These are phyloP conservation scores for Neoaliturus tenellus DNA, from an alignment of 2,888 invertebrate genomes.

Conservation along the genomic window DNA sequence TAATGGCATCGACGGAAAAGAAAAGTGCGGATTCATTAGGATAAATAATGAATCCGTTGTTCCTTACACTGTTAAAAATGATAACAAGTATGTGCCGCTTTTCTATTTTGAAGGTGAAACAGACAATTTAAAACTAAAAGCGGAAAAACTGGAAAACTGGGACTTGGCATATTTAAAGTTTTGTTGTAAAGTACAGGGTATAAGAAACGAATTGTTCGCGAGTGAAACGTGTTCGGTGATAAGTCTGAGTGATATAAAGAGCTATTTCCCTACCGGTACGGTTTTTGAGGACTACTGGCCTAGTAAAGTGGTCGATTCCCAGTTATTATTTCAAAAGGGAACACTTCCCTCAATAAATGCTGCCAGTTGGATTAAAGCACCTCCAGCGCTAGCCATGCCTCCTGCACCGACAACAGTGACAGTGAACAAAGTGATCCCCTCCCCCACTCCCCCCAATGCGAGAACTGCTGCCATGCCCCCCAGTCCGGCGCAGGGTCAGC, in stretches of 20 bases:
- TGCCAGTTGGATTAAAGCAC: conserved; percentile 66
- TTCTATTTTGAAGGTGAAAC: conserved; percentile 95
- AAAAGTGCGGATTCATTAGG: conserved; percentile 93
- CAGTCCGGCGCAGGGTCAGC: conserved; percentile 60
- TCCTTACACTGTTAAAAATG: conserved; percentile 91
- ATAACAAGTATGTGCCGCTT: conserved; percentile 92
- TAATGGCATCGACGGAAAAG: conserved; percentile 70
- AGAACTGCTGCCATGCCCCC: conserved; percentile 49
- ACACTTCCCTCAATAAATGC: conserved; percentile 65
- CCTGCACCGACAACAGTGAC: conserved; percentile 49
- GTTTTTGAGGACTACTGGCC: conserved; percentile 97
- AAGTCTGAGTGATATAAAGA: conserved; percentile 92
- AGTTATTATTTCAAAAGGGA: conserved; percentile 75
- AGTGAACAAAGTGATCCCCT: conserved; percentile 56
- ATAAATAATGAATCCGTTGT: conserved; percentile 96
- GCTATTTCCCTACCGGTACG: conserved; percentile 93
- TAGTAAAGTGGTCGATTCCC: conserved; percentile 89
- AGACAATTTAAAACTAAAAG: conserved; percentile 92
- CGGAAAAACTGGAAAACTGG: conserved; percentile 93
- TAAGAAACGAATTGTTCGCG: conserved; percentile 92
- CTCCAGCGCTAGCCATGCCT: conserved; percentile 61
- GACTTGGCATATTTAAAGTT: conserved; percentile 95
- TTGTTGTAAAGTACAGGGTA: conserved; percentile 91
- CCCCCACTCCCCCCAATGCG: conserved; percentile 39
- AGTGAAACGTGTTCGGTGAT: conserved; percentile 95